Base-by-base conservation (phyloP, 2,888 invertebrate genomes). In the Deilephila porcellus region DNA sequence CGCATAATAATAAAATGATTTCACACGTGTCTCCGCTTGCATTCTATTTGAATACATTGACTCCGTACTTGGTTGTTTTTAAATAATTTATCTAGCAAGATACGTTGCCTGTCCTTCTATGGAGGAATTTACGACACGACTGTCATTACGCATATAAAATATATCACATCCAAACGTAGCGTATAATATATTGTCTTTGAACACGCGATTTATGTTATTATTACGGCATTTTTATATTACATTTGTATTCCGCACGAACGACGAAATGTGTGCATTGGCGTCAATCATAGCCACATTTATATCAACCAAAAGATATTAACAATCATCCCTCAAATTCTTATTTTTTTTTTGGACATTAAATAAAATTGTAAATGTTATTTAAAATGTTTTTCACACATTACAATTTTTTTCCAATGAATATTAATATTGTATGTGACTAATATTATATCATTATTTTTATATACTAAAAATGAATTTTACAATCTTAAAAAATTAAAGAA, bases 181-280 rank as follows among this genome's bases (percentile, higher is more conserved):
- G 5, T 64, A 60, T 45, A 60, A 71, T 60, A 20, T 60, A 71
- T 71, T 60, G n/a, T 60, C 60, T 60, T 71, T 71, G 59, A 60
- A 60, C 71, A 71, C 71, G 71, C 71, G 60, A 60, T 67, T 45
- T 20, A 67, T 67, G 25, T 25, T 67, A 67, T 37, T 63, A 37
- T 4, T 37, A 64, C 45, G 37, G 45, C 25, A 20, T 45, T 67
- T 20, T 52, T 52, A 25, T 67, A 45, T 8, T 4, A 37, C 11
- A 20, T 64, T 37, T 64, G 14, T 64, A 45, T 64, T 45, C 64
- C 20, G 37, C 37, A 64, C 64, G 64, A 37, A 64, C 37, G 37
- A 37, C 64, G 20, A n/a, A 37, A 37, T 37, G 14, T 45, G 45
- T 45, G 45, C 64, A 64, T 64, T 64, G 64, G 45, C 64, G 45